These are phyloP conservation scores for Hypselothyrea guttata DNA, from an alignment of 2,888 invertebrate species.

Conservation along the genomic window DNA sequence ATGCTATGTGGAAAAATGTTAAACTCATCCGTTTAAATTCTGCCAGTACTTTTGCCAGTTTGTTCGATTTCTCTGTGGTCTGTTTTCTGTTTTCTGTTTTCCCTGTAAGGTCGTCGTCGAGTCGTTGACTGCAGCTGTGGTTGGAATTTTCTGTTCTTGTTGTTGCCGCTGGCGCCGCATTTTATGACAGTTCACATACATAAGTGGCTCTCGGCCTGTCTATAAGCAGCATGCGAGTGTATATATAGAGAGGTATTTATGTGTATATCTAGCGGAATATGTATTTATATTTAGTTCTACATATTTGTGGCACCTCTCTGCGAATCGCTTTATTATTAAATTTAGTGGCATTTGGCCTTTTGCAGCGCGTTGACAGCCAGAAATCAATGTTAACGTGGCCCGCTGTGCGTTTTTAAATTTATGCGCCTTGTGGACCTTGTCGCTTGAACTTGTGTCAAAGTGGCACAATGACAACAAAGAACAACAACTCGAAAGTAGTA, in stretches of 20 bases:
- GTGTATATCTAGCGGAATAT: slow-evolving; percentile 5
- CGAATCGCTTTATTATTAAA: slow-evolving; percentile 52
- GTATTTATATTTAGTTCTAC: slow-evolving; percentile 6
- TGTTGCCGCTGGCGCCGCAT: slow-evolving; percentile 59
- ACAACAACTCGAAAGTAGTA: neutral
- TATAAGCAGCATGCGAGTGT: slow-evolving; percentile 7
- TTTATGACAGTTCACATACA: slow-evolving; percentile 54
- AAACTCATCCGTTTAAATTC: slow-evolving; percentile 1
- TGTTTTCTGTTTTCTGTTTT: slow-evolving; percentile 27
- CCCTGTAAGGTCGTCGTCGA: slow-evolving; percentile 46
- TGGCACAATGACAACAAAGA: slow-evolving; percentile 60
- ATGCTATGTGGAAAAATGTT: slow-evolving; percentile 49
- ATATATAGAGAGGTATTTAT: neutral
- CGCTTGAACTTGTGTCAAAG: slow-evolving; percentile 72
- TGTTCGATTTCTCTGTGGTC: no score
- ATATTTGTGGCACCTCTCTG: neutral
- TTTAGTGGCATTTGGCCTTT: slow-evolving; percentile 67
- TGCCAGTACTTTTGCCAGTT: no score
- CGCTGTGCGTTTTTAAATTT: slow-evolving; percentile 42
- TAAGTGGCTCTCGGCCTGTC: slow-evolving; percentile 19
- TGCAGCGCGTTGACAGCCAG: slow-evolving; percentile 69
- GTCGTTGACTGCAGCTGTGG: slow-evolving; percentile 58
- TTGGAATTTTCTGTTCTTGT: slow-evolving; percentile 23
- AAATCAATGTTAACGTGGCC: slow-evolving; percentile 65
- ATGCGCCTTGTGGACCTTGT: slow-evolving; percentile 61